Evolutionary conservation across 2,888 invertebrate genomes (phyloP), one percentile per base, ranked within the genome.

Genomic region (Phymatocera aterrima): DNA sequence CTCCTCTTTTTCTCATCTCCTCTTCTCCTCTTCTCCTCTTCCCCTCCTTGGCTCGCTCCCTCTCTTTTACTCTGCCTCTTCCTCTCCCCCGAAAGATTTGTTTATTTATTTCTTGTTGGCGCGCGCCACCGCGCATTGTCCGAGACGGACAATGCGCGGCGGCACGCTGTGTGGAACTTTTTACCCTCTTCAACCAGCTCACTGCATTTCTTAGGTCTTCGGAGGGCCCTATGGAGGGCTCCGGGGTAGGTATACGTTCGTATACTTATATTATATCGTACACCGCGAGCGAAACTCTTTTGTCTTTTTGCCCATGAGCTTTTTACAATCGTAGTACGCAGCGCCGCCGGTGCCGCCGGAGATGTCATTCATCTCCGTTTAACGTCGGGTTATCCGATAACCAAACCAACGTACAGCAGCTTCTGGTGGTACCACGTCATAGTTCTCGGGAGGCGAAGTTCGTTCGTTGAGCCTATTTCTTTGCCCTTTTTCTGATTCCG

Each of bases 61-160:
- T 77, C 51, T 40, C 74, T 60, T 75, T 81, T 77, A 79, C 78
- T 77, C 77, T 57, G 74, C 64, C 80, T 64, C 77, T 43, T 78
- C 78, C 80, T 57, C 64, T 74, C 28, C 68, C 64, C 57, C 74
- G 28, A 37, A 51, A 65, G 72, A 31, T 70, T 60, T 78, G 75
- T 79, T 82, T 81, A 81, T 81, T 82, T 82, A 81, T 83, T 83
- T 80, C 77, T 79, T 81, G 81, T 81, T 83, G 85, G 83, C 84
- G 82, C 82, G 81, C 82, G 83, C 85, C 84, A 85, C n/a, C 18
- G 77, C 43, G 75, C 81, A 82, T 85, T 84, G 82, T 84, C 72
- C 75, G 79, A 79, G 57, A 78, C 65, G 78, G 81, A 83, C 84
- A 85, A 86, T 84, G 77, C n/a, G 78, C 65, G 80, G 78, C 78